Percentiles rank a stretch among this genome's conserved stretches.
phyloP scores from a whole-genome alignment of 2,797 vertebrate species.

The Lacerta viridis region DNA sequence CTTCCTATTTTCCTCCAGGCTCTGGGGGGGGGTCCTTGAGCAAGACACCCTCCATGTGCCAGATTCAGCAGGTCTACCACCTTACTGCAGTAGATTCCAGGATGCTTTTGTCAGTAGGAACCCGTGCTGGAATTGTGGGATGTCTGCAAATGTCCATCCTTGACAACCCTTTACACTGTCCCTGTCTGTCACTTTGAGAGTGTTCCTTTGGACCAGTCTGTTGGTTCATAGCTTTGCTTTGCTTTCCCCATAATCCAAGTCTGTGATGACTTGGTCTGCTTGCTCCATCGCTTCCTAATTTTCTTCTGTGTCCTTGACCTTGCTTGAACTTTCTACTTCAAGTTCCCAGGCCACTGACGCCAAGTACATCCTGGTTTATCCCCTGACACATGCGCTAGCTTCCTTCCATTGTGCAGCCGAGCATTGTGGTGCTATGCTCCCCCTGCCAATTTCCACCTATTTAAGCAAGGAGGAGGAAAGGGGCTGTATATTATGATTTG shows the following conservation, averaged over 20 bases:
- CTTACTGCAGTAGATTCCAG: too few species aligned
- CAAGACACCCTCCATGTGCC: too few species aligned
- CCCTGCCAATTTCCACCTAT: slow-evolving; percentile 8
- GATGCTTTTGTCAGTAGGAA: too few species aligned
- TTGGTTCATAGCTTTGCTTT: background rate
- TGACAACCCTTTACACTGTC: too few species aligned
- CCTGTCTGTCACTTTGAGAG: background rate
- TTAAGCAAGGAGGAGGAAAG: background rate
- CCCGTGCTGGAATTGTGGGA: too few species aligned
- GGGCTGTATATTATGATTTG: slow-evolving; percentile 32
- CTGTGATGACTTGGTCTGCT: background rate
- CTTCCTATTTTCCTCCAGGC: too few species aligned
- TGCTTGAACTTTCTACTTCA: slow-evolving; percentile 4
- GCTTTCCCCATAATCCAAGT: background rate
- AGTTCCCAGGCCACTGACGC: background rate
- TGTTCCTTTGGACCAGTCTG: background rate
- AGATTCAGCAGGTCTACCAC: too few species aligned
- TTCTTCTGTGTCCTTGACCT: background rate
- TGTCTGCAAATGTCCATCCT: too few species aligned
- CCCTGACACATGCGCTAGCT: background rate
- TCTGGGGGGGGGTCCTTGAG: too few species aligned
- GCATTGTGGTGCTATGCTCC: background rate
- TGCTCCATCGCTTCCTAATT: background rate
- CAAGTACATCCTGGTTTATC: background rate
- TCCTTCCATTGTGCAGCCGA: slow-evolving; percentile 32